Conservation (phyloP, 1,140 invertebrate genomes). For the Camponotus vicinus region DNA sequence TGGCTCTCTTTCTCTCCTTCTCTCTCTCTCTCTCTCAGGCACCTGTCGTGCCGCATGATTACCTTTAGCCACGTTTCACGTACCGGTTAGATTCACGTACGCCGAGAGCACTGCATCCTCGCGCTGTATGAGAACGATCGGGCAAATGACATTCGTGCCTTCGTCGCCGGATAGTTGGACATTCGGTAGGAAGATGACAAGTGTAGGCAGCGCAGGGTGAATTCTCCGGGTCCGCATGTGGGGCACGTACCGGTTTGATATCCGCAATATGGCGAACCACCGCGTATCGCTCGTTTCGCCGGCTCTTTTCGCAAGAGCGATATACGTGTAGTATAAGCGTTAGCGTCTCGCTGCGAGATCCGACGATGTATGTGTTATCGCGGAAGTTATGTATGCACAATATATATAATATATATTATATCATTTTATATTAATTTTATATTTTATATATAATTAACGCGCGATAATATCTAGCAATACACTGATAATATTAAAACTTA, state of each 20-base stretch:
- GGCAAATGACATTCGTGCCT: conserved; percentile 45
- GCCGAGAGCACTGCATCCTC: background rate
- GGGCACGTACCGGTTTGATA: conserved; percentile 77
- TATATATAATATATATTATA: no score
- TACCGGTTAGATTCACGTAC: background rate
- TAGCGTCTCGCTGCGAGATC: background rate
- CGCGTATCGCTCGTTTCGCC: conserved; percentile 27
- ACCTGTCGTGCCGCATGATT: conserved; percentile 23
- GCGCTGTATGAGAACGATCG: conserved; percentile 22
- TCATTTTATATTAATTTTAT: no score
- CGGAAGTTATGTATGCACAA: background rate
- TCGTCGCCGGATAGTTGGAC: conserved; percentile 31
- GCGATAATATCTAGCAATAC: no score
- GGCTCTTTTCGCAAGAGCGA: background rate
- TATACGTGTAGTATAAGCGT: background rate
- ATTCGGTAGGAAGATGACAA: conserved; percentile 40
- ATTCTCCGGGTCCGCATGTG: conserved; percentile 67
- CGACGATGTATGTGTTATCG: background rate
- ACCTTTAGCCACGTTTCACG: conserved; percentile 9
- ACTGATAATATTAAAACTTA: no score
- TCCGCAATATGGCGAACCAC: conserved; percentile 67
- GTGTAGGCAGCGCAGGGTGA: conserved; percentile 41
- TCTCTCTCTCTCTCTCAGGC: no score
- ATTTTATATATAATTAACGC: no score
- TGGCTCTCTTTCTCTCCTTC: no score